Evolutionary conservation across 2,888 invertebrate species (phyloP).

Genomic region (Erebia epiphron): DNA sequence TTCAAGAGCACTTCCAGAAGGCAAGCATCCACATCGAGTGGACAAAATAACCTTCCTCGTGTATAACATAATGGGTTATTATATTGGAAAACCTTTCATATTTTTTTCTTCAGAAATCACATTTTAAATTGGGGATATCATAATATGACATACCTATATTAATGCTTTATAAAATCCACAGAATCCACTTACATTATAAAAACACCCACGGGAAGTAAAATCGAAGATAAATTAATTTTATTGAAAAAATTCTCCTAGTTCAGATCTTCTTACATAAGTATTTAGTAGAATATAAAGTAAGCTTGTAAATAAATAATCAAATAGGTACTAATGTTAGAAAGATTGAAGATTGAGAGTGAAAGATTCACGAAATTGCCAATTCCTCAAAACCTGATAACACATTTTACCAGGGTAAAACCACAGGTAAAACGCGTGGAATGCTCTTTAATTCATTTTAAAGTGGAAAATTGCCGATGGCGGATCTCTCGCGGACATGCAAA

Average conservation of each 20-base stretch:
- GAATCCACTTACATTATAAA: too few relatives aligned
- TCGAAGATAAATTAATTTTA: too few relatives aligned
- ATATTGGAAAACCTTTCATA: constrained; percentile 10
- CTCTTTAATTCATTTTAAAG: constrained; percentile 69
- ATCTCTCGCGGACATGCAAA: constrained; percentile 78
- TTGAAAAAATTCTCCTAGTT: too few relatives aligned
- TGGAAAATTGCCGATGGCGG: constrained; percentile 68
- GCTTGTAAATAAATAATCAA: too few relatives aligned
- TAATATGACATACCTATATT: neutral
- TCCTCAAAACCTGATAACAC: constrained; percentile 30
- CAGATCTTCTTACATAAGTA: too few relatives aligned
- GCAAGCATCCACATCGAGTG: constrained; percentile 9
- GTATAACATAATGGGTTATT: constrained; percentile 19
- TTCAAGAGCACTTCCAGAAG: constrained; percentile 13
- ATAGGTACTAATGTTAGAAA: neutral
- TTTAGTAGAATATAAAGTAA: too few relatives aligned
- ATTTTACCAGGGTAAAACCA: constrained; percentile 5
- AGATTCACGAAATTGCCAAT: constrained; percentile 13
- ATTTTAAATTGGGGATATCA: neutral
- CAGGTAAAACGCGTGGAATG: constrained; percentile 36
- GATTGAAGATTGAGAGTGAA: neutral
- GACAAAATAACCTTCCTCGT: constrained; percentile 14
- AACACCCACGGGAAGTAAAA: too few relatives aligned
- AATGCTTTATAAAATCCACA: too few relatives aligned
- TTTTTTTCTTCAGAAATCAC: constrained; percentile 1